These are phyloP conservation scores for Aleiodes sp. DNA, from an alignment of 1,140 invertebrate species.

Conservation along the genomic window DNA sequence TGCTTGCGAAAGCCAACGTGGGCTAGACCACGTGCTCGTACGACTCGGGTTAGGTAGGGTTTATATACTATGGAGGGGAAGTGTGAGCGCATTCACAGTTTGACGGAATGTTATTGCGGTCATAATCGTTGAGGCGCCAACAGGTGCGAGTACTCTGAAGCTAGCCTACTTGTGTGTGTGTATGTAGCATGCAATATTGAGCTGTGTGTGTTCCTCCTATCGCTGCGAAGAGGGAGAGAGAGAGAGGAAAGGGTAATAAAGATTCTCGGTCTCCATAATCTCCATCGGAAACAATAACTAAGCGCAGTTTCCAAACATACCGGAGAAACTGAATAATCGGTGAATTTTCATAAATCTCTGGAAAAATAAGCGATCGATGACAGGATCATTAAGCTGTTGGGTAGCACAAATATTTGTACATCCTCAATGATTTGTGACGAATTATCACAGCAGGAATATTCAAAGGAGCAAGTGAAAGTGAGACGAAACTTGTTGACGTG, in stretches of 20 bases:
- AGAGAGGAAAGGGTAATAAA: constrained; percentile 53
- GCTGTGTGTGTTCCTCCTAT: constrained; percentile 23
- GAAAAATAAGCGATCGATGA: no score
- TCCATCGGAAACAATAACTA: constrained; percentile 58
- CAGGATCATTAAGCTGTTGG: no score
- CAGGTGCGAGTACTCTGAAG: constrained; percentile 62
- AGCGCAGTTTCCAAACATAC: constrained; percentile 36
- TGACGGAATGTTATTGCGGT: constrained; percentile 67
- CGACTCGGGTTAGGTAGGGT: neutral
- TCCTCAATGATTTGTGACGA: neutral
- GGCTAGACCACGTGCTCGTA: neutral
- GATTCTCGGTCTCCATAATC: constrained; percentile 54
- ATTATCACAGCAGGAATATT: neutral
- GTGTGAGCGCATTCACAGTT: constrained; percentile 46
- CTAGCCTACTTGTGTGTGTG: constrained; percentile 51
- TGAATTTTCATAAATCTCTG: no score
- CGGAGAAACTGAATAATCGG: no score
- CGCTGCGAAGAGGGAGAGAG: no score
- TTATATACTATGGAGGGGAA: neutral
- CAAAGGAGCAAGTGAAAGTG: neutral
- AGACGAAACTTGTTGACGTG: neutral
- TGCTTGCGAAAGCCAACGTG: no score
- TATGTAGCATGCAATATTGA: constrained; percentile 20
- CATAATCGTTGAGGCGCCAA: constrained; percentile 58
- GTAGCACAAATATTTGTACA: neutral